Evolutionary conservation across 2,888 invertebrate species (phyloP), one percentile per base, ranked within the genome.

Genomic region (Euzophera pinguis): DNA sequence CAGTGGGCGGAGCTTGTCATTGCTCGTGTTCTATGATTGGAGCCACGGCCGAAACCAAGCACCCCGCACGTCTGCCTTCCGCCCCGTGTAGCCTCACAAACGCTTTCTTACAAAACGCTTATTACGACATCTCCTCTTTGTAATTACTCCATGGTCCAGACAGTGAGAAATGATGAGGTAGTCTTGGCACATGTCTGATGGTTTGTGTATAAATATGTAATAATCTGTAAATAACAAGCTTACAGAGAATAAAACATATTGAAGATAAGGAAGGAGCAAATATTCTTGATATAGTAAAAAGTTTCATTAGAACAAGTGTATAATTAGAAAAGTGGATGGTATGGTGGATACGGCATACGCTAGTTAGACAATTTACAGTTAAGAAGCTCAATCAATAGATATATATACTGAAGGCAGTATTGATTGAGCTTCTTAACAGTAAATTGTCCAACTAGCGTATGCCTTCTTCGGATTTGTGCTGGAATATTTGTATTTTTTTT

Each of bases 301-400:
- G n/a, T n/a, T n/a, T n/a, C n/a, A n/a, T n/a, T 17, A 27, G 35
- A 48, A 47, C n/a, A 37, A 47, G 50, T 27, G 14, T 53, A 50
- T 16, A 41, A 29, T 49, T 49, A 4, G 52, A 55, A 41, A 55
- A 53, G 50, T 52, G 52, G 55, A 55, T 50, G 7, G 50, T 55
- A n/a, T n/a, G n/a, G 27, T 47, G 53, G 10, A 17, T 55, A 59
- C 62, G 37, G 57, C 58, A 12, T 58, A 54, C 34, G 55, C 56
- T 43, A 55, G 38, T 16, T 62, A 56, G 60, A 49, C 53, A 12
- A 43, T 53, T 35, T 35, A 35, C 5, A 38, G 52, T 32, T 47
- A 52, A 34, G 56, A 54, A 50, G 52, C 52, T 13, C 38, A 47
- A 50, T 51, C 27, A 51, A 50, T 45, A n/a, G n/a, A n/a, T n/a